Base-by-base conservation (phyloP, 2,888 invertebrate species). In the Melanostoma scalare region DNA sequence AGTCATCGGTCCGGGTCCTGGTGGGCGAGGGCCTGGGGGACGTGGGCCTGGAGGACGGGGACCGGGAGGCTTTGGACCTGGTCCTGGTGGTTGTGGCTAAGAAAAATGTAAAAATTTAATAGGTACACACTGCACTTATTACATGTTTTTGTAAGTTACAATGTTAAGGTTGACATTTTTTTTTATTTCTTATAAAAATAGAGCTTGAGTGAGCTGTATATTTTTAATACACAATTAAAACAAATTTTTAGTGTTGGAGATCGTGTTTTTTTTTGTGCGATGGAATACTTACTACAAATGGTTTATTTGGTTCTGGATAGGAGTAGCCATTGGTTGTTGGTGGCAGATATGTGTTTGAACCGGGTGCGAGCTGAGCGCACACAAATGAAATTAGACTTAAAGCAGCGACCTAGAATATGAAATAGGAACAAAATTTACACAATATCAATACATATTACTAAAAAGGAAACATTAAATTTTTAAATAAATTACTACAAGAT, bases 281-380 rank as follows among this genome's bases (percentile, higher is more conserved):
- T 50, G 10, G 30, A 33, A 6, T 86, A 90, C 90, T 90, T 86
- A 90, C 90, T 33, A 84, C 77, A 78, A 90, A 89, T 87, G 89
- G 89, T 85, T 88, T 88, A 40, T 87, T 88, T 2, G 96, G 96
- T 52, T 93, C 93, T n/a, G 94, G 93, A 90, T 96, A 96, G 86
- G 93, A 93, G 91, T 96, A 96, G 10, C 95, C 95, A 86, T 94
- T 94, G 88, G 93, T 94, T 77, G 40, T 94, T 75, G 90, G 90
- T 30, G 96, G 96, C 67, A 96, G 93, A 91, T 96, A 96, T 72
- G 94, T 94, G 89, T 95, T 95, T 80, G 94, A 94, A 9, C 94
- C 94, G 1, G 94, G 94, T 53, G 90, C 89, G 68, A 91, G 86
- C 79, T 90, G 91, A 84, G 90, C 90, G 75, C 86, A 88, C 50